phyloP scores from a whole-genome alignment of 2,888 invertebrate species.

The Acleris laterana region DNA sequence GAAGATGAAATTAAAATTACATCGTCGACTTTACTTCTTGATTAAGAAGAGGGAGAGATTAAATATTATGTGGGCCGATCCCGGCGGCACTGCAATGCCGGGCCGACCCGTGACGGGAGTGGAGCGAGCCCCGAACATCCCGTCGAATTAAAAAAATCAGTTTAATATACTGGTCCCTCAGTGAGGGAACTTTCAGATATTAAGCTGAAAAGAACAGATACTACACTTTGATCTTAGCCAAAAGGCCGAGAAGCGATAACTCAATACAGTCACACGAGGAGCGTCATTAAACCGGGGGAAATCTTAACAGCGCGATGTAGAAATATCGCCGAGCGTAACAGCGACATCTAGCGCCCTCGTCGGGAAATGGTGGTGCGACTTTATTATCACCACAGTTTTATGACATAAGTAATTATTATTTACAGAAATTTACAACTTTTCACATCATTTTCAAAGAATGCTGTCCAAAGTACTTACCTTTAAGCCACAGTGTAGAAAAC shows the following conservation, averaged over 20 bases:
- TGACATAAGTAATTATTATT: no score
- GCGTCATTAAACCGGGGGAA: not conserved
- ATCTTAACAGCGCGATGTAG: constrained; percentile 8
- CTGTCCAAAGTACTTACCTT: no score
- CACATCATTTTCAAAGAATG: no score
- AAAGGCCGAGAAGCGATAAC: constrained; percentile 9
- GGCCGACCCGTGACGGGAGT: constrained; percentile 29
- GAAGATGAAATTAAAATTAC: no score
- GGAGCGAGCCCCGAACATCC: constrained; percentile 23
- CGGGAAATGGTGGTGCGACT: not conserved
- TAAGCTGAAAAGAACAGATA: constrained; percentile 10
- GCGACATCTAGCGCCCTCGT: constrained; percentile 1
- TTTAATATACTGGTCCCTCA: constrained; percentile 7
- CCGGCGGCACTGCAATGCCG: constrained; percentile 17
- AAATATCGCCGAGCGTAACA: constrained; percentile 1
- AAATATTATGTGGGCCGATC: not conserved
- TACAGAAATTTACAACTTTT: no score
- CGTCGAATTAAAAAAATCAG: constrained; percentile 1
- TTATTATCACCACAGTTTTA: no score
- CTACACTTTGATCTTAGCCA: constrained; percentile 10
- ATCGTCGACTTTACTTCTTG: no score
- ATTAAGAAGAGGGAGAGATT: no score
- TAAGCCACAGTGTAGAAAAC: no score
- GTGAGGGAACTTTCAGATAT: constrained; percentile 8
- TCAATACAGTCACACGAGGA: not conserved